Percentiles rank a stretch among this genome's conserved stretches.
These are phyloP conservation scores for Leptobrachium ailaonicum DNA, from an alignment of 2,113 vertebrate genomes.

Conservation along the genomic window DNA sequence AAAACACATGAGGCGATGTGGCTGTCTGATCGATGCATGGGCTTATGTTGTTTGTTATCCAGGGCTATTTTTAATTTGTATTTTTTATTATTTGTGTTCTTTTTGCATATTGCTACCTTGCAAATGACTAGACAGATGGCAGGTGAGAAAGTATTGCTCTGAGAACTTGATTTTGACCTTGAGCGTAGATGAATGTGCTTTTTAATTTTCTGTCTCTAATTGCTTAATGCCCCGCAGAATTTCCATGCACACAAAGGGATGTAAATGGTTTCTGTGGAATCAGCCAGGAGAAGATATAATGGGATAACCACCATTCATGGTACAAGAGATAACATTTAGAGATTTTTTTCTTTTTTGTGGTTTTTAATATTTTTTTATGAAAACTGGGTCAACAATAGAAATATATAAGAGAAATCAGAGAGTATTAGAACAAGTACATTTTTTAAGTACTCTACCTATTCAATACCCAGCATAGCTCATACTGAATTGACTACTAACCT, in stretches of 20 bases:
- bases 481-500: no score
- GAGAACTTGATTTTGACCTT: conserved; percentile 24
- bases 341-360: no score
- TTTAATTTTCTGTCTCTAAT: conserved; percentile 15
- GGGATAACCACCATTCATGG: no score
- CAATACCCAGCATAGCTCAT: no score
- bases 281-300: background rate
- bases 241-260: background rate
- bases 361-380: no score
- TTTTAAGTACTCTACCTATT: no score
- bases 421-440: no score
- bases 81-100: conserved; percentile 17
- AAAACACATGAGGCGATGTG: background rate
- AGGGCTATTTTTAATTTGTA: conserved; percentile 7
- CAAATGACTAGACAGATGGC: conserved; percentile 34
- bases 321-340: no score
- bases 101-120: background rate
- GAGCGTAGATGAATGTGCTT: conserved; percentile 18
- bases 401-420: no score
- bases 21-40: background rate
- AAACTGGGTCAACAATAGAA: no score
- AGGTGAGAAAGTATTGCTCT: conserved; percentile 2
- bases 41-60: background rate
- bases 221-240: conserved; percentile 2
- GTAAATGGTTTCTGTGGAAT: background rate